A percentile compares a stretch with the other conserved stretches of the same genome.
Conservation (phyloP, 2,888 invertebrate species). For the Zaprionus lineosus region DNA sequence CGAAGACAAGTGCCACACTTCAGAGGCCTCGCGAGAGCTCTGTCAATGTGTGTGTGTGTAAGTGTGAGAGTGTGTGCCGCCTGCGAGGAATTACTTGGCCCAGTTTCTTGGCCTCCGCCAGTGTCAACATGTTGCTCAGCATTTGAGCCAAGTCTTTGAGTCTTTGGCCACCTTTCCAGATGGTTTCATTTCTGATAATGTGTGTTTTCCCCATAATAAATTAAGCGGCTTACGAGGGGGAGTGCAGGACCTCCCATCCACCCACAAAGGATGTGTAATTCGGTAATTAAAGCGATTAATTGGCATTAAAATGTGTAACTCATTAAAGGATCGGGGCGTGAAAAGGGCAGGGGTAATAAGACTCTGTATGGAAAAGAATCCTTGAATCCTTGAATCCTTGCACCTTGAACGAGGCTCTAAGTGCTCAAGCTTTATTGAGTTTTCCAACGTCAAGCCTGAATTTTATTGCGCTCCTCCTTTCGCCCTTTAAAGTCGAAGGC, state of each 20-base stretch:
- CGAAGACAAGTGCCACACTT: slow-evolving; percentile 4
- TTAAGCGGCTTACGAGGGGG: slow-evolving; percentile 66
- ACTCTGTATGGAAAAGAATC: too few species aligned
- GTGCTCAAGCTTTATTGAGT: too few species aligned
- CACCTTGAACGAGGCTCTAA: too few species aligned
- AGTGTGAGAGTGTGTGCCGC: too few species aligned
- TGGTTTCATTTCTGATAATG: slow-evolving; percentile 36
- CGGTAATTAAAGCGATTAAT: slow-evolving; percentile 57
- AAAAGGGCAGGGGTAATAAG: too few species aligned
- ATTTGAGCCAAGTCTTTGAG: slow-evolving; percentile 47
- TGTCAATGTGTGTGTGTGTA: too few species aligned
- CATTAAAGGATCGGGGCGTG: too few species aligned
- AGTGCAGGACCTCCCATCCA: too few species aligned
- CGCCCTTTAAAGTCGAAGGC: too few species aligned
- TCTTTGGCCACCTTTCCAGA: slow-evolving; percentile 33
- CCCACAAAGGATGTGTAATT: slow-evolving; percentile 13
- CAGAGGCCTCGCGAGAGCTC: neutral
- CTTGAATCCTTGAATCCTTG: too few species aligned
- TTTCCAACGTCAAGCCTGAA: too few species aligned
- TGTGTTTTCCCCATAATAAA: slow-evolving; percentile 58
- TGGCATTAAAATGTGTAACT: slow-evolving; percentile 34
- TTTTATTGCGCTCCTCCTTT: too few species aligned
- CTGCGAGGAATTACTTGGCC: slow-evolving; percentile 7
- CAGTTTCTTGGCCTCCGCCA: slow-evolving; percentile 19
- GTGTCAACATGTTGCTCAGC: slow-evolving; percentile 46